Conservation (phyloP, 1,140 invertebrate genomes). For the Bombus breviceps region DNA sequence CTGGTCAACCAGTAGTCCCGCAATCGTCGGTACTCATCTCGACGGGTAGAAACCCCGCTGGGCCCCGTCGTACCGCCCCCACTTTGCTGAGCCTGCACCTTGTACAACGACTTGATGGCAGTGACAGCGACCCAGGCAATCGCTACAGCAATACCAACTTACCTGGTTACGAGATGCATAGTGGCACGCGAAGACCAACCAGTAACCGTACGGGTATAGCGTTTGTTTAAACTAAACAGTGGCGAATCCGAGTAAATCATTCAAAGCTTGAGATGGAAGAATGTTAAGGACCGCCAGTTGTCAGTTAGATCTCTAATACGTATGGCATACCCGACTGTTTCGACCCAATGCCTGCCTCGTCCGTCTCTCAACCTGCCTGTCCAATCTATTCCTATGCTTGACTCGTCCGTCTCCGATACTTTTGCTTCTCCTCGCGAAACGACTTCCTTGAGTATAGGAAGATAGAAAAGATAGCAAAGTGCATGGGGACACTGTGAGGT, state of each 20-base stretch:
- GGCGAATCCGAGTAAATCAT: constrained; percentile 72
- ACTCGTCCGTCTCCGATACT: constrained; percentile 5
- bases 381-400: constrained; percentile 1
- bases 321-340: constrained; percentile 61
- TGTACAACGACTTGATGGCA: constrained; percentile 56
- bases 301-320: constrained; percentile 63
- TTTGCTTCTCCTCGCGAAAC: background rate
- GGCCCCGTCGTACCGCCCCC: constrained; percentile 64
- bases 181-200: constrained; percentile 55
- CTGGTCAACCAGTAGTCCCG: constrained; percentile 61
- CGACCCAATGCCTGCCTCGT: constrained; percentile 40
- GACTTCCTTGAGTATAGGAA: background rate
- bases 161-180: constrained; percentile 26
- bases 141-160: constrained; percentile 14
- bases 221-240: constrained; percentile 70
- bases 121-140: constrained; percentile 58
- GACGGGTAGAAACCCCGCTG: constrained; percentile 73
- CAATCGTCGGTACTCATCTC: constrained; percentile 78
- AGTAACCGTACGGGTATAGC: constrained; percentile 38
- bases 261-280: constrained; percentile 47
- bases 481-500: no score
- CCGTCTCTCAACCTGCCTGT: constrained; percentile 22
- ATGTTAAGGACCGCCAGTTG: constrained; percentile 45
- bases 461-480: no score
- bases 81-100: constrained; percentile 49